Evolutionary conservation across 1,140 invertebrate species (phyloP).

Genomic region (Drosophila truncata): DNA sequence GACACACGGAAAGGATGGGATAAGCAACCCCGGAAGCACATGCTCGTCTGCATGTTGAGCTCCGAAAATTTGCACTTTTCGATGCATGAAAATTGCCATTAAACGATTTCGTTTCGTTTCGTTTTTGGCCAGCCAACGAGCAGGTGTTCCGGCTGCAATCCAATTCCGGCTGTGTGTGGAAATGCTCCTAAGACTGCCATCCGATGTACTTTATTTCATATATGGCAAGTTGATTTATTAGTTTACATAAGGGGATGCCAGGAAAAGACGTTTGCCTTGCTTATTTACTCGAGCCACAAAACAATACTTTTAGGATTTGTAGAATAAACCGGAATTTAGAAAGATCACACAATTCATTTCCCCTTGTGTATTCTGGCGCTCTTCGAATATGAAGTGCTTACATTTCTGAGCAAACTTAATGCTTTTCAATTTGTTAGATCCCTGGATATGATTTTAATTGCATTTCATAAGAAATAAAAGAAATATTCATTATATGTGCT

Average conservation of each 20-base stretch:
- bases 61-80: conserved; percentile 62
- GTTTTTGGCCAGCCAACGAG: conserved; percentile 28
- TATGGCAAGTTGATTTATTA: conserved; percentile 38
- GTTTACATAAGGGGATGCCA: conserved; percentile 9
- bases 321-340: conserved; percentile 5
- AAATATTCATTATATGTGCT: background rate
- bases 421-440: background rate
- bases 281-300: conserved; percentile 7
- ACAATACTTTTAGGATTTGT: conserved; percentile 10
- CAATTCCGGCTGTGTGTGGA: conserved; percentile 14
- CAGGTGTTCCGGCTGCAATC: conserved; percentile 45
- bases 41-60: conserved; percentile 66
- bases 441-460: background rate
- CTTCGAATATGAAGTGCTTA: background rate
- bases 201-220: conserved; percentile 34
- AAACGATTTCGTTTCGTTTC: conserved; percentile 48
- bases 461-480: background rate
- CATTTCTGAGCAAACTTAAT: conserved; percentile 2
- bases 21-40: conserved; percentile 59
- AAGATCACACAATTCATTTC: conserved; percentile 11
- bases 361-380: background rate
- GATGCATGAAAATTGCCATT: conserved; percentile 72
- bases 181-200: conserved; percentile 20
- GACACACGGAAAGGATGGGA: conserved; percentile 37
- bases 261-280: conserved; percentile 4